phyloP scores from a whole-genome alignment of 2,113 vertebrate genomes.

The Eubucco bourcierii region DNA sequence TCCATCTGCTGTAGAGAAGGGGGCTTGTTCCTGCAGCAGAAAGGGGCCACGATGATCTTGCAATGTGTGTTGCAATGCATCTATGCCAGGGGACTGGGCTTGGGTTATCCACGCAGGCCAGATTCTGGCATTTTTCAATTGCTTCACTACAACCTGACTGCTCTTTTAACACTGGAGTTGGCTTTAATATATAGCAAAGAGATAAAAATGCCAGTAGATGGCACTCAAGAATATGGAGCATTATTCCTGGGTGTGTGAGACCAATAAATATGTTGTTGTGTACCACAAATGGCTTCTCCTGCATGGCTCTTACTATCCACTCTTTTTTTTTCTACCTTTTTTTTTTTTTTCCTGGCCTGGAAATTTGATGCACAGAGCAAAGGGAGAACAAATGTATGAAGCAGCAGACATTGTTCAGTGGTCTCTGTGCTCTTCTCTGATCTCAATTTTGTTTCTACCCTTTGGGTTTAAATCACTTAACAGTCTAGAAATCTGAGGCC shows the following conservation, averaged over 20 bases:
- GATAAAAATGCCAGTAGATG: slow-evolving; percentile 59
- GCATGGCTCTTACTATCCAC: not conserved
- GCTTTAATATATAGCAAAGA: slow-evolving; percentile 7
- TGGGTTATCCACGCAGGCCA: not conserved
- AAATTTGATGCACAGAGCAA: not conserved
- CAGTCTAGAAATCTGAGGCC: not conserved
- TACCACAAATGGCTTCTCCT: slow-evolving; percentile 49
- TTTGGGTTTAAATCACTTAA: slow-evolving; percentile 37
- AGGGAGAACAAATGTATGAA: not conserved
- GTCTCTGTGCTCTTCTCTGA: not conserved
- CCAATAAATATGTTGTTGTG: not conserved
- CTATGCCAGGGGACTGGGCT: not conserved
- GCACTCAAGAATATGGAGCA: slow-evolving; percentile 60
- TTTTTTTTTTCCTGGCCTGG: not conserved
- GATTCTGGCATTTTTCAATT: slow-evolving; percentile 38
- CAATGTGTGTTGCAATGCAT: not conserved
- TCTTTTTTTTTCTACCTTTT: not conserved
- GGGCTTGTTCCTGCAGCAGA: not conserved
- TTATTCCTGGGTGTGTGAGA: not conserved
- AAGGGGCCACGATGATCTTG: not conserved
- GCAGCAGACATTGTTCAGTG: not conserved
- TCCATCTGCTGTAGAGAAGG: slow-evolving; percentile 22
- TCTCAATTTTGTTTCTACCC: not conserved
- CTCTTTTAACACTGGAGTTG: not conserved
- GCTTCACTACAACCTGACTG: not conserved